phyloP scores from a whole-genome alignment of 2,888 invertebrate species.

The Pachymerium ferrugineum region DNA sequence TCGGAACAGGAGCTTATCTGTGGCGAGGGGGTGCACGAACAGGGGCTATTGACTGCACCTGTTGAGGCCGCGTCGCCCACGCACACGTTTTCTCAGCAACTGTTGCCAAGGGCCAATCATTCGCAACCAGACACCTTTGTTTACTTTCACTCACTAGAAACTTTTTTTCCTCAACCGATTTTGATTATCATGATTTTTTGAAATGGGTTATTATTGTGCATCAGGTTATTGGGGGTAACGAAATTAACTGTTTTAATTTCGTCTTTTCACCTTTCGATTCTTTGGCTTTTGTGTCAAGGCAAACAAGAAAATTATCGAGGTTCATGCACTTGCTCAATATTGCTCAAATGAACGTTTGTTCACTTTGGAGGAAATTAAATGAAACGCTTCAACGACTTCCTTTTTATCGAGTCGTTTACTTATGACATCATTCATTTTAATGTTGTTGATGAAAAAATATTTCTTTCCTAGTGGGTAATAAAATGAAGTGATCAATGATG shows the following conservation, averaged over 20 bases:
- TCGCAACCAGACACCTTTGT: constrained; percentile 1
- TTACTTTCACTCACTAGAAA: no score
- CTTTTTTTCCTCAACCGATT: no score
- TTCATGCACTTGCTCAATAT: neutral
- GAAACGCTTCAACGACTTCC: neutral
- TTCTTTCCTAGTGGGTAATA: neutral
- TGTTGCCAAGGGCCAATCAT: constrained; percentile 3
- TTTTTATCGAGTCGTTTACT: neutral
- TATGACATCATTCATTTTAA: neutral
- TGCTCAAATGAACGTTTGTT: constrained; percentile 9
- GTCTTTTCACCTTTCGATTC: neutral
- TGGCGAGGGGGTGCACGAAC: neutral
- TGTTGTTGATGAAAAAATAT: neutral
- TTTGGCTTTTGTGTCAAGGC: constrained; percentile 1
- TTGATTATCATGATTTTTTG: no score
- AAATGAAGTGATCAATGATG: neutral
- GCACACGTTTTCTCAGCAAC: neutral
- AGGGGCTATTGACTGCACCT: constrained; percentile 13
- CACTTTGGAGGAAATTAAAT: neutral
- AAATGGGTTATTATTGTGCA: no score
- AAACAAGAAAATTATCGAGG: constrained; percentile 13
- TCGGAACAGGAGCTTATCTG: neutral
- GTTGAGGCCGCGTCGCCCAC: neutral
- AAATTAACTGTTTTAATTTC: no score
- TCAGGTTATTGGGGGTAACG: no score